phyloP scores from a whole-genome alignment of 2,888 invertebrate genomes.

The Phalera bucephala region DNA sequence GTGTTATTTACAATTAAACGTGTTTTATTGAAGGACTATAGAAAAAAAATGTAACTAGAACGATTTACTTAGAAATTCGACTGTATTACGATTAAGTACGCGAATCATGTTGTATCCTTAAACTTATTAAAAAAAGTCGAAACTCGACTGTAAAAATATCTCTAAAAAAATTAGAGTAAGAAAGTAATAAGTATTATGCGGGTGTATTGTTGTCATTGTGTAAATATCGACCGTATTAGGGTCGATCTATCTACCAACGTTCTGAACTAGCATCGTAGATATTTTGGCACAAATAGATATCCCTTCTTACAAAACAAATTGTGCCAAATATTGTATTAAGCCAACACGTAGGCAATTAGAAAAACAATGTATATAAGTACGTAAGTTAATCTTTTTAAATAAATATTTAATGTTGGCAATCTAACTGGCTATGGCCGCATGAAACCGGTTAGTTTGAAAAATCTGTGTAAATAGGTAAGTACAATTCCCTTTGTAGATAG shows the following conservation, averaged over 20 bases:
- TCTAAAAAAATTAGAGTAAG: neutral
- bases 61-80: neutral
- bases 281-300: conserved; percentile 35
- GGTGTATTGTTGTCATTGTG: conserved; percentile 33
- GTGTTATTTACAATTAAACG: conserved; percentile 19
- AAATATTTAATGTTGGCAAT: conserved; percentile 13
- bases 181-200: conserved; percentile 28
- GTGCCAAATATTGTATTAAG: conserved; percentile 56
- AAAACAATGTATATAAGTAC: conserved; percentile 53
- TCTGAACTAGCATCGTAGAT: conserved; percentile 30
- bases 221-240: conserved; percentile 28
- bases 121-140: conserved; percentile 1
- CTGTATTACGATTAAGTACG: neutral
- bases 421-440: conserved; percentile 10
- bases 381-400: conserved; percentile 38
- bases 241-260: conserved; percentile 25
- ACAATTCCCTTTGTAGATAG: conserved; percentile 64
- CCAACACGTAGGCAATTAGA: conserved; percentile 53
- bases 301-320: conserved; percentile 30
- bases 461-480: conserved; percentile 54
- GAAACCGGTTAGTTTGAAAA: conserved; percentile 13
- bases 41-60: neutral
- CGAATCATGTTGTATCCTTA: neutral
- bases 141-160: neutral
- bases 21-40: neutral